Base-by-base conservation (phyloP, 2,797 vertebrate genomes). In the Siniperca scherzeri region DNA sequence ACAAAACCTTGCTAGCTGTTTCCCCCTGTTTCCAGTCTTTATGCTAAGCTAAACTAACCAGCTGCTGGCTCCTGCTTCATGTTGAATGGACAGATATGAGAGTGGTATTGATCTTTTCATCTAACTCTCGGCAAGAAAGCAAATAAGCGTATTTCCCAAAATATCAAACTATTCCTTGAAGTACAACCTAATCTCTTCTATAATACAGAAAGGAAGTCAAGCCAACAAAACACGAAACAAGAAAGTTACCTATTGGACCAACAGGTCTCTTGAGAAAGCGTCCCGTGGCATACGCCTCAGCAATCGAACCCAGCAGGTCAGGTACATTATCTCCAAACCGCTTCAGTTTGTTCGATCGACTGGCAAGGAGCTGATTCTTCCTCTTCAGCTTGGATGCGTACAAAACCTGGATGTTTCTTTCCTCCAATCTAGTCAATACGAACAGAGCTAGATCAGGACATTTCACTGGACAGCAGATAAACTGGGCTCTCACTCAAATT, bases 281-380 rank as follows among this genome's bases (percentile, higher is more conserved):
- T 38, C 90, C 89, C 0, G 38, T 76, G 6, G 77, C 52, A 2
- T n/a, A 12, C 7, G 88, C 88, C 25, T 89, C 68, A 4, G 22
- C 9, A 0, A 92, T 77, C 0, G 80, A 40, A 12, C 3, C 17
- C 68, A 92, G 61, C 66, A 91, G 85, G 33, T 90, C 89, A 1
- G 90, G 90, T 0, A 90, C 30, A 0, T 71, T 30, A 7, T 91
- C 87, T 53, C 93, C 94, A 73, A 95, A 95, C 5, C 91, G 85
- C 73, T 91, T 93, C n/a, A 95, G 86, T 76, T 91, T 93, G 86
- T 95, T 94, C 0, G 93, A 94, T 42, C 89, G 87, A 83, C 94
- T 94, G 88, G 93, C 92, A 3, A 91, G 86, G 7, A 95, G 91
- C 78, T 94, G 94, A 70, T 92, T 92, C 74, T 74, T 94, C 75